Evolutionary conservation across 2,888 invertebrate species (phyloP).

Genomic region (Phymatocera aterrima): DNA sequence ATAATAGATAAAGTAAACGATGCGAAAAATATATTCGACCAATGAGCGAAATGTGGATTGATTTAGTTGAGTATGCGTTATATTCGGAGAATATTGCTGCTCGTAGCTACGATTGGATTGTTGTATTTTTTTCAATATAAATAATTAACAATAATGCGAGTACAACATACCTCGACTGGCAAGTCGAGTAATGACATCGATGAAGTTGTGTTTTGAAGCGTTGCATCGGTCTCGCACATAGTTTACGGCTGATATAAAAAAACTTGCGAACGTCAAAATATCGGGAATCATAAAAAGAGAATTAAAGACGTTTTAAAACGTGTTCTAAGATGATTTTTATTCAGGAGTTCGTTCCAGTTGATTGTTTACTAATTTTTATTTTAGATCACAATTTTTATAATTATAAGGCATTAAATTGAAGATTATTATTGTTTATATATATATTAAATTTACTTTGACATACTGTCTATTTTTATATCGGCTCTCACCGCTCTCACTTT

Average conservation of each 20-base stretch:
- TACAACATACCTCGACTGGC: slow-evolving; percentile 64
- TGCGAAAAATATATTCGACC: too few species aligned
- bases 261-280: neutral
- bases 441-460: neutral
- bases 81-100: too few species aligned
- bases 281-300: neutral
- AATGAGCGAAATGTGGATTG: too few species aligned
- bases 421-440: too few species aligned
- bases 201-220: slow-evolving; percentile 23
- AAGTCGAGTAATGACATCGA: slow-evolving; percentile 63
- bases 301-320: too few species aligned
- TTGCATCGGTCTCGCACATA: slow-evolving; percentile 25
- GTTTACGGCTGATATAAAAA: neutral
- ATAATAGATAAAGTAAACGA: too few species aligned
- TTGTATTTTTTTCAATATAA: neutral
- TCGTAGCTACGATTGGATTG: neutral
- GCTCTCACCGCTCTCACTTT: neutral
- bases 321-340: too few species aligned
- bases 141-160: neutral
- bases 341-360: too few species aligned
- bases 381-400: too few species aligned
- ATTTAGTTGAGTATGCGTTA: too few species aligned
- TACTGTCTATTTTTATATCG: neutral
- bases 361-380: too few species aligned
- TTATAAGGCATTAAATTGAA: too few species aligned